phyloP scores from a whole-genome alignment of 1,140 invertebrate genomes.

The Euwallacea fornicatus region DNA sequence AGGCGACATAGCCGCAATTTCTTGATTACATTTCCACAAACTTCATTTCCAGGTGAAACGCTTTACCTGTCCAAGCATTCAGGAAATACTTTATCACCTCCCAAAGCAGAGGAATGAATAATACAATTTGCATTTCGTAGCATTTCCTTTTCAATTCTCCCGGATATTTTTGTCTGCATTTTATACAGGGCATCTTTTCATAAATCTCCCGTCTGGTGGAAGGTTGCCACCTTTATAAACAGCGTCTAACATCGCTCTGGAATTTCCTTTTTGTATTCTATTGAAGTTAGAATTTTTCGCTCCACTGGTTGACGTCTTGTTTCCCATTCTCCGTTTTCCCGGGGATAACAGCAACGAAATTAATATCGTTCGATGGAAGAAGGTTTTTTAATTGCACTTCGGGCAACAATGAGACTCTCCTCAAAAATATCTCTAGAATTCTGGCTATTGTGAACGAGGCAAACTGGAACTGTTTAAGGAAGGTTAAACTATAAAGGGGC shows the following conservation, averaged over 20 bases:
- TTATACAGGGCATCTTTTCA: constrained; percentile 30
- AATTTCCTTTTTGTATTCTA: constrained; percentile 27
- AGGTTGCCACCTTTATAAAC: constrained; percentile 35
- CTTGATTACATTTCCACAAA: neutral
- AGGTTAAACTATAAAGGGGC: no score
- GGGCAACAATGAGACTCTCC: neutral
- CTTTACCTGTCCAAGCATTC: constrained; percentile 16
- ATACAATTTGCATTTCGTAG: constrained; percentile 32
- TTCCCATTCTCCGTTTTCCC: constrained; percentile 1
- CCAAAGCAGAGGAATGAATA: constrained; percentile 16
- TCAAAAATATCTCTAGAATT: no score
- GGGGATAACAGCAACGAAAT: constrained; percentile 10
- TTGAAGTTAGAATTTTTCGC: constrained; percentile 25
- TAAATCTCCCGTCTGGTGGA: constrained; percentile 26
- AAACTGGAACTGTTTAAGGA: no score
- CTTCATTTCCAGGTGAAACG: constrained; percentile 1
- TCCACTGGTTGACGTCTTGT: constrained; percentile 3
- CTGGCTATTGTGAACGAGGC: no score
- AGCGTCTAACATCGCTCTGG: constrained; percentile 27
- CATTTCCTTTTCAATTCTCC: constrained; percentile 30
- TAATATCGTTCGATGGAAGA: constrained; percentile 9
- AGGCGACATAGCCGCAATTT: neutral
- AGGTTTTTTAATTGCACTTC: neutral
- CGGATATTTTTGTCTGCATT: constrained; percentile 25
- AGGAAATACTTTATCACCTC: neutral